Conservation (phyloP, 2,113 vertebrate genomes). For the Budorcas taxicolor region DNA sequence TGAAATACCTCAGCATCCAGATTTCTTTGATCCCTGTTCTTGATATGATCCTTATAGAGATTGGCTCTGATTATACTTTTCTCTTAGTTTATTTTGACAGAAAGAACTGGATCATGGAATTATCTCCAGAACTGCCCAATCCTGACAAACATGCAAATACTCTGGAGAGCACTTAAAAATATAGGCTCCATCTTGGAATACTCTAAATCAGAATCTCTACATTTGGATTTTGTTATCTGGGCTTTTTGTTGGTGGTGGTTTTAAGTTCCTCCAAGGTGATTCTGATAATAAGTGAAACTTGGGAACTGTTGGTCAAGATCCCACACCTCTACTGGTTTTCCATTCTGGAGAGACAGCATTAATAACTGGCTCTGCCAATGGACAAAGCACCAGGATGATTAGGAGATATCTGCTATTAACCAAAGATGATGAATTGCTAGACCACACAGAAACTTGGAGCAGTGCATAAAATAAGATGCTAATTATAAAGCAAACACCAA, state of each 20-base stretch:
- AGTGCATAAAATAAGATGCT: not conserved
- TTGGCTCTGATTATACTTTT: not conserved
- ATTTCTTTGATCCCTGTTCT: not conserved
- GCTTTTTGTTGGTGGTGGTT: not conserved
- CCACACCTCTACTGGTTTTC: not conserved
- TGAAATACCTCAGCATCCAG: not conserved
- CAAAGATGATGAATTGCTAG: not conserved
- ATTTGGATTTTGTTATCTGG: not conserved
- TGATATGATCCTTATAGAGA: not conserved
- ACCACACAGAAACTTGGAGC: not conserved
- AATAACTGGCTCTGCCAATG: not conserved
- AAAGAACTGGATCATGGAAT: conserved; percentile 1
- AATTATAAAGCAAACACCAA: not conserved
- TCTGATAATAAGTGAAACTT: not conserved
- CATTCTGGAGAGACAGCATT: not conserved
- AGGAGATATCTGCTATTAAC: not conserved
- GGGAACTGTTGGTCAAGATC: not conserved
- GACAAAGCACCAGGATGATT: not conserved
- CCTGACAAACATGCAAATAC: not conserved
- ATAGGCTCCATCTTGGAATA: not conserved
- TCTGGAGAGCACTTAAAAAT: not conserved
- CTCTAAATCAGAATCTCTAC: not conserved
- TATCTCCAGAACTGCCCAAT: not conserved
- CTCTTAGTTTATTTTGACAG: not conserved
- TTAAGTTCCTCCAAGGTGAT: not conserved